These are phyloP conservation scores for Rhyacophila evoluta DNA, from an alignment of 2,888 invertebrate species.

Conservation along the genomic window DNA sequence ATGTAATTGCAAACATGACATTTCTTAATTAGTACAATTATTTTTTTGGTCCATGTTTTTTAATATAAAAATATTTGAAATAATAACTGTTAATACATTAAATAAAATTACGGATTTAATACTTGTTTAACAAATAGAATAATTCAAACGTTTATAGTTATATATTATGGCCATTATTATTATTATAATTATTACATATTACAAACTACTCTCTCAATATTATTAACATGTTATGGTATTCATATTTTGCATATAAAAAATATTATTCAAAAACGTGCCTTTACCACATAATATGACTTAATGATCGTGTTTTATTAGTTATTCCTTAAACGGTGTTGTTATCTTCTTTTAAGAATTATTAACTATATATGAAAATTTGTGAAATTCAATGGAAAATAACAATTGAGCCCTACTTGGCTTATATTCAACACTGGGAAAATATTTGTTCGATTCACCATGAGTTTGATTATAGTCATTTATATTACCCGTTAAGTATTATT, in stretches of 20 bases:
- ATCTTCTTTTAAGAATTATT: conserved; percentile 4
- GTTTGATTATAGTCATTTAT: conserved; percentile 32
- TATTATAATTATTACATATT: conserved; percentile 38
- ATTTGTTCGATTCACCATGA: conserved; percentile 48
- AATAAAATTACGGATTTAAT: conserved; percentile 40
- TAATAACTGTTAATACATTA: conserved; percentile 33
- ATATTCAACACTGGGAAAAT: conserved; percentile 31
- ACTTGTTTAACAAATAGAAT: conserved; percentile 41
- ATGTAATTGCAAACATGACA: conserved; percentile 26
- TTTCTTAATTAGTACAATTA: conserved; percentile 23
- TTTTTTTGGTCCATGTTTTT: conserved; percentile 18
- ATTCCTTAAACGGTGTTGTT: not conserved
- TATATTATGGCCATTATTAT: conserved; percentile 54
- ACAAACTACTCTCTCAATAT: conserved; percentile 27
- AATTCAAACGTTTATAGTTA: conserved; percentile 46
- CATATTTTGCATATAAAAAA: not conserved
- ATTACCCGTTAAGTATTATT: not conserved
- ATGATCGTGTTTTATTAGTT: conserved; percentile 6
- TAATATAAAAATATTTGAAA: conserved; percentile 6
- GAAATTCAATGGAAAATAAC: conserved; percentile 18
- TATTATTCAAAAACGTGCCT: conserved; percentile 22
- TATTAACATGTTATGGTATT: conserved; percentile 33
- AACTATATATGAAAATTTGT: conserved; percentile 15
- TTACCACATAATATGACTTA: conserved; percentile 22
- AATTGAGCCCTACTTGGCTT: not conserved